Percentiles rank a stretch among this genome's conserved stretches.
Conservation (phyloP, 2,888 invertebrate genomes). For the Drosophila atripex region DNA sequence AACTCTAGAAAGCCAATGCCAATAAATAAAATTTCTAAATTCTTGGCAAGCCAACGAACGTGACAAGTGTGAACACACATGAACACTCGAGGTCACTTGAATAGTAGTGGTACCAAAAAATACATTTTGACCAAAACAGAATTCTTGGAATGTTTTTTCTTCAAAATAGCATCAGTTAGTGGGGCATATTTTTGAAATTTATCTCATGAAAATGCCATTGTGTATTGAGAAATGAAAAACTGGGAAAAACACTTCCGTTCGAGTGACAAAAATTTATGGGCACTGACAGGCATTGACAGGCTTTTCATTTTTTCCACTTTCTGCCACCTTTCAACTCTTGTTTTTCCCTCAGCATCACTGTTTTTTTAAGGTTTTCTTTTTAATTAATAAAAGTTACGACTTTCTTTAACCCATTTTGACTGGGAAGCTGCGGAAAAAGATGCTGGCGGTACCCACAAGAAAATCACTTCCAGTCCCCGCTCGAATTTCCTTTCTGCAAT, state of each 20-base stretch:
- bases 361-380: conserved; percentile 39
- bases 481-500: conserved; percentile 67
- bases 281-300: conserved; percentile 26
- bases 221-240: not conserved
- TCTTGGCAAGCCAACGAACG: conserved; percentile 66
- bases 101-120: not conserved
- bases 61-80: conserved; percentile 60
- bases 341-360: conserved; percentile 9
- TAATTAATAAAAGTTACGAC: conserved; percentile 75
- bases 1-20: conserved; percentile 70
- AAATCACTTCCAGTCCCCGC: conserved; percentile 42
- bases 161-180: not conserved
- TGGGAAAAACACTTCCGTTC: conserved; percentile 9
- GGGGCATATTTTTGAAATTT: not conserved
- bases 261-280: conserved; percentile 16
- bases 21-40: conserved; percentile 72
- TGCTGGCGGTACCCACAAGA: conserved; percentile 37
- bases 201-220: not conserved
- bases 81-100: not conserved
- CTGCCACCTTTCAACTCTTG: conserved; percentile 50
- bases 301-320: conserved; percentile 1
- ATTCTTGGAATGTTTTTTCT: not conserved
- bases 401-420: conserved; percentile 70
- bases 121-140: not conserved
- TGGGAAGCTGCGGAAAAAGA: conserved; percentile 7